Evolutionary conservation across 2,797 vertebrate genomes (phyloP), one percentile per base, ranked within the genome.

Genomic region (Bufotes viridis): DNA sequence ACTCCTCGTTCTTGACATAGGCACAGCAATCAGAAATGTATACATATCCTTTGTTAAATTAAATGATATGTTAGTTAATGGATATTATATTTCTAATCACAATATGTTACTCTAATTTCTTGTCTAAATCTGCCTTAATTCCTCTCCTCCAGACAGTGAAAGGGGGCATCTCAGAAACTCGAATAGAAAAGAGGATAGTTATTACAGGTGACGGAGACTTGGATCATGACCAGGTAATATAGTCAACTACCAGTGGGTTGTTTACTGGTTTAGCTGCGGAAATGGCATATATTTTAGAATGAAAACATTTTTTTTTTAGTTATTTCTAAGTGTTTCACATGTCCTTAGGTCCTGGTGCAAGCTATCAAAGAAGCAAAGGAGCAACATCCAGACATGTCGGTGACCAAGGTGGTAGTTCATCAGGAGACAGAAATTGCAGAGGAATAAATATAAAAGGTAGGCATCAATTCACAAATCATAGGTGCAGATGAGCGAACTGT

Each of bases 311-410:
- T 2, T 34, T 34, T 34, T n/a, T 7, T 67, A 1, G 2, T 12
- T 55, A 82, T 53, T 51, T 55, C 24, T 24, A 17, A 81, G 17
- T 49, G 26, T n/a, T 17, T 90, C 51, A 88, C 88, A 81, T 86
- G 72, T 85, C 65, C 57, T 0, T 91, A 99, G 98, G 98, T 98
- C 91, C 94, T 99, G n/a, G 98, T 97, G 0, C 97, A 98, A 93
- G 98, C 98, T 10, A 99, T 99, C 88, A 99, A 98, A 92, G 98
- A 98, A 78, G 98, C 98, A 0, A 99, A 99, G 92, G 98, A 99
- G 88, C 98, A 99, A 93, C 98, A 99, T 90, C 98, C 98, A 0
- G 98, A 99, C 92, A 99, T 99, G 98, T 99, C 98, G 0, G 98
- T 99, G 91, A 99, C 98, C 93, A 99, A 98, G 93, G 98, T 99